phyloP scores from a whole-genome alignment of 92 coral and sea anemone genomes.

The Plumapathes pennacea region DNA sequence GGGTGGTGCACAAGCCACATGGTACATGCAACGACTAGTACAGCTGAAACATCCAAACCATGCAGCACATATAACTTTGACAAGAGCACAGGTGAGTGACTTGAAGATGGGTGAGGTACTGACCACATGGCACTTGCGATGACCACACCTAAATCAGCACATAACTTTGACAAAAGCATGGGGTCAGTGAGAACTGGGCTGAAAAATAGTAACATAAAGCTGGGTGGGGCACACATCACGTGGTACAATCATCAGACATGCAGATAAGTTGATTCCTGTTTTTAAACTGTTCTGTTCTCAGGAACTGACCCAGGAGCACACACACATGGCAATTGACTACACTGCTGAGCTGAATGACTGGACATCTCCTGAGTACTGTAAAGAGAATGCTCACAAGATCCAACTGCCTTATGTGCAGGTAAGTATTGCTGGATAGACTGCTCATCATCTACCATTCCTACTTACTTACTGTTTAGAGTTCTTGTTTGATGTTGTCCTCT shows the following conservation, averaged over 20 bases:
- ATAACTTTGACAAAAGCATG: too few species aligned
- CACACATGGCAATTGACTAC: slow-evolving; percentile 79
- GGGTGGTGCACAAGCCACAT: slow-evolving; percentile 85
- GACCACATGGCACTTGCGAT: background rate
- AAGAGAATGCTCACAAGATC: slow-evolving; percentile 65
- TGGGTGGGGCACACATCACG: too few species aligned
- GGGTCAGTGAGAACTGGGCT: too few species aligned
- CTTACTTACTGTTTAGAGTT: too few species aligned
- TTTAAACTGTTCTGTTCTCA: slow-evolving; percentile 17
- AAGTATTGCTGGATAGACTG: background rate
- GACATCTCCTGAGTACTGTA: slow-evolving; percentile 78
- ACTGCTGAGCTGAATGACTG: slow-evolving; percentile 73
- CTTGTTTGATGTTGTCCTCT: too few species aligned
- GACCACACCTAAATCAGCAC: too few species aligned
- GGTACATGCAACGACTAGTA: slow-evolving; percentile 96
- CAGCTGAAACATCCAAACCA: slow-evolving; percentile 92
- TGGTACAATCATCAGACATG: too few species aligned
- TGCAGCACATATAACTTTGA: slow-evolving; percentile 81
- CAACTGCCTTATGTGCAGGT: slow-evolving; percentile 94
- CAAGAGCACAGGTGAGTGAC: slow-evolving; percentile 86
- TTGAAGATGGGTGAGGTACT: background rate
- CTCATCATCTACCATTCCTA: background rate
- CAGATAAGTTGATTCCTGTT: too few species aligned
- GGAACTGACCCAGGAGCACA: slow-evolving; percentile 83
- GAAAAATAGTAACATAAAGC: too few species aligned